Percentiles rank a stretch among this genome's conserved stretches.
These are phyloP conservation scores for Dipodomys spectabilis DNA, from an alignment of 2,113 vertebrate species.

Conservation along the genomic window DNA sequence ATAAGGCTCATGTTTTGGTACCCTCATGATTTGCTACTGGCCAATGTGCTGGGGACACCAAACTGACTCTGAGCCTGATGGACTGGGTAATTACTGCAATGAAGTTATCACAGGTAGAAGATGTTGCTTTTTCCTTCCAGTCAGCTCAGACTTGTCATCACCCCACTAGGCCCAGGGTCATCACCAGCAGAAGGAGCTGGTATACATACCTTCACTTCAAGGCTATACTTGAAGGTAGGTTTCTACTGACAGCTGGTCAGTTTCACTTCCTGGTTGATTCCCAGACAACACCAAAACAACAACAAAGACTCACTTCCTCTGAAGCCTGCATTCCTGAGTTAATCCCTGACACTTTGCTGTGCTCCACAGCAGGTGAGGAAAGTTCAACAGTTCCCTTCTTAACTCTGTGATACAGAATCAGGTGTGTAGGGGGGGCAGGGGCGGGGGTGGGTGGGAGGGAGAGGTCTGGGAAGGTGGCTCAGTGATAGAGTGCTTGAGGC, in stretches of 20 bases:
- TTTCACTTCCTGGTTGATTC: constrained; percentile 76
- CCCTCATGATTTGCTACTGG: not conserved
- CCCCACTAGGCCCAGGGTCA: not conserved
- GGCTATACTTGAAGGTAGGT: not conserved
- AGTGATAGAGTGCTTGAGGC: no score
- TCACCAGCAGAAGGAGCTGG: constrained; percentile 24
- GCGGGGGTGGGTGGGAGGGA: no score
- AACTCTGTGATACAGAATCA: not conserved
- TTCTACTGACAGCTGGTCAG: constrained; percentile 58
- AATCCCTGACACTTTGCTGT: constrained; percentile 24
- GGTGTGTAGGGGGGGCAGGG: not conserved
- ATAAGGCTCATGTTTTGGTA: not conserved
- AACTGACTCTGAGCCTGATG: not conserved
- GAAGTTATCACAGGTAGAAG: constrained; percentile 40
- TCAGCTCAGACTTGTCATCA: not conserved
- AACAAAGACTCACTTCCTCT: constrained; percentile 47
- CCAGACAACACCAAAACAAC: constrained; percentile 53
- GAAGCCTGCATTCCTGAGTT: not conserved
- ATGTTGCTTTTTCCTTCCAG: not conserved
- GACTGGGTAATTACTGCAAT: constrained; percentile 10
- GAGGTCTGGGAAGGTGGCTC: no score
- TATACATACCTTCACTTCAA: constrained; percentile 47
- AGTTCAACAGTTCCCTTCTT: not conserved
- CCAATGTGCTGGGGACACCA: not conserved
- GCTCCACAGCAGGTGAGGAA: not conserved